Evolutionary conservation across 1,140 invertebrate species (phyloP).

Genomic region (Cydia pomonella): DNA sequence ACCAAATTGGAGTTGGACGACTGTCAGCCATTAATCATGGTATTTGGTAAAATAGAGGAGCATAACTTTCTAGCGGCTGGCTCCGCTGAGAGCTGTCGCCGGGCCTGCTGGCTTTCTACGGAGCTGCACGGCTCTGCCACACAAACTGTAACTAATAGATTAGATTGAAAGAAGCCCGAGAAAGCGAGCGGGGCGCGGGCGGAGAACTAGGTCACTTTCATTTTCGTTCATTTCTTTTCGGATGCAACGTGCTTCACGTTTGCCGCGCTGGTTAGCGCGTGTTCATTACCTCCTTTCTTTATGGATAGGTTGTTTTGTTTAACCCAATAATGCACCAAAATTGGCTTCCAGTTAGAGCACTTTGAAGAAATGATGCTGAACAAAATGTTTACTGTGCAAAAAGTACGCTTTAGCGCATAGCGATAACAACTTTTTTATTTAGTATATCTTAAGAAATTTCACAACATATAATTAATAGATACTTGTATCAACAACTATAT

Average conservation of each 20-base stretch:
- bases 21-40: slow-evolving; percentile 45
- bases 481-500: too few species aligned
- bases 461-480: too few species aligned
- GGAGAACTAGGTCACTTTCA: slow-evolving; percentile 74
- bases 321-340: slow-evolving; percentile 33
- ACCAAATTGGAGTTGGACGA: slow-evolving; percentile 38
- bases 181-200: slow-evolving; percentile 61
- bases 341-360: neutral
- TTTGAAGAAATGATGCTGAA: neutral
- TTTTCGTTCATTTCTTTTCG: slow-evolving; percentile 80
- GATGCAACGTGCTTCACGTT: slow-evolving; percentile 61
- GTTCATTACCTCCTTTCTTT: slow-evolving; percentile 59
- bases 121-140: slow-evolving; percentile 24
- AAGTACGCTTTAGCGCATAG: neutral
- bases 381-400: neutral
- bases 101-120: slow-evolving; percentile 40
- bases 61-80: slow-evolving; percentile 41
- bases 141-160: slow-evolving; percentile 58
- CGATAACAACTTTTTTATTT: neutral
- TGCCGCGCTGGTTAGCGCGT: slow-evolving; percentile 56
- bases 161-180: slow-evolving; percentile 70
- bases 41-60: slow-evolving; percentile 47
- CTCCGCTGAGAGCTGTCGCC: neutral
- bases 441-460: neutral
- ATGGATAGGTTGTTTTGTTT: slow-evolving; percentile 36